Evolutionary conservation across 2,888 invertebrate genomes (phyloP).

Genomic region (Ganaspis brasiliensis): DNA sequence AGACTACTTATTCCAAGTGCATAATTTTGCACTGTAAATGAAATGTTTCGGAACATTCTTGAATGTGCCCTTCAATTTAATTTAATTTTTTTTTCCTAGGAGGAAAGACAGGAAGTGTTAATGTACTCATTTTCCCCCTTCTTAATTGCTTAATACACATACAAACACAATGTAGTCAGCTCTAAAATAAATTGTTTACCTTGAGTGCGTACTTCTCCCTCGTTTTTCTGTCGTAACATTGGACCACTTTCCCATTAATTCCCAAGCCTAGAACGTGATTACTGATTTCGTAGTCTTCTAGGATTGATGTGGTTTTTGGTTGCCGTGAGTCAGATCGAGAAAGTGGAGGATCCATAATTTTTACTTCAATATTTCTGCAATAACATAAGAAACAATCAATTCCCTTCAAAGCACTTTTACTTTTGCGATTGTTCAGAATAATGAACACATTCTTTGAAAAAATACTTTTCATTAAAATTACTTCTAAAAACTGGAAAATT

Average conservation of each 20-base stretch:
- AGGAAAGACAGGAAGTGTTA: constrained; percentile 22
- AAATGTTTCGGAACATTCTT: not conserved
- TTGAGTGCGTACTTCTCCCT: constrained; percentile 95
- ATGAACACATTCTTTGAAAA: no score
- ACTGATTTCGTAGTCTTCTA: constrained; percentile 41
- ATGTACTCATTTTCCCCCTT: constrained; percentile 15
- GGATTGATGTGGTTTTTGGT: constrained; percentile 32
- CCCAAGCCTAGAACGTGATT: constrained; percentile 94
- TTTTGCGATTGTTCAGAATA: no score
- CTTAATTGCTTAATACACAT: constrained; percentile 1
- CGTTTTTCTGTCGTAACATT: constrained; percentile 91
- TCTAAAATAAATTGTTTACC: constrained; percentile 81
- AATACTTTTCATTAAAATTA: no score
- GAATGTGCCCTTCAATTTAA: not conserved
- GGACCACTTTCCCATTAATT: constrained; percentile 99
- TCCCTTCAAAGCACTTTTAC: no score
- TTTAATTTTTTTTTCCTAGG: not conserved
- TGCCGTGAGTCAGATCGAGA: constrained; percentile 30
- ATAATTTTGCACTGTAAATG: not conserved
- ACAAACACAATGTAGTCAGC: constrained; percentile 11
- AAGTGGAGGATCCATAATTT: constrained; percentile 27
- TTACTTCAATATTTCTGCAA: not conserved
- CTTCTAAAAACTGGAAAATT: no score
- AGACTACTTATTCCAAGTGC: not conserved
- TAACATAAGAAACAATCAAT: not conserved